A percentile compares a stretch with the other conserved stretches of the same genome.
These are phyloP conservation scores for Erebia palarica DNA, from an alignment of 2,888 invertebrate genomes.

Conservation along the genomic window DNA sequence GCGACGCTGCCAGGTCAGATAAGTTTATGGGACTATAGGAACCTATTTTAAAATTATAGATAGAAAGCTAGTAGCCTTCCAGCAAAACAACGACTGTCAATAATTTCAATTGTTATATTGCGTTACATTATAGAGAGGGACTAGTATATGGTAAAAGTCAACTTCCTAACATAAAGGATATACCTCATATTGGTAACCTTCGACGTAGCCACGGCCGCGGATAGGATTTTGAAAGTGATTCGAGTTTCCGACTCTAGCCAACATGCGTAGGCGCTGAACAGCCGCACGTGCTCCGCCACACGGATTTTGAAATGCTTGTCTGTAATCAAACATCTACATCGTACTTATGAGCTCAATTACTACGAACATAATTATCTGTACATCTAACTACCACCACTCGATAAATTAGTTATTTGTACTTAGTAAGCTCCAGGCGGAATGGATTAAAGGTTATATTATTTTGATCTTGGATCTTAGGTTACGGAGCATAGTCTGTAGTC, in stretches of 20 bases:
- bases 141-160: slow-evolving; percentile 10
- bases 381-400: neutral
- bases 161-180: slow-evolving; percentile 16
- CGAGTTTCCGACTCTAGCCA: slow-evolving; percentile 29
- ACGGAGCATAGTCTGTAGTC: too few species aligned
- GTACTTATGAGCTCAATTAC: slow-evolving; percentile 35
- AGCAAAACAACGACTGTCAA: neutral
- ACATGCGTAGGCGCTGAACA: slow-evolving; percentile 39
- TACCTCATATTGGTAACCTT: slow-evolving; percentile 40
- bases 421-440: neutral
- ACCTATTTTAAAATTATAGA: too few species aligned
- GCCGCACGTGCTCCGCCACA: slow-evolving; percentile 36
- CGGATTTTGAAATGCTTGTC: slow-evolving; percentile 41
- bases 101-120: neutral
- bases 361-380: slow-evolving; percentile 35
- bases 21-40: too few species aligned
- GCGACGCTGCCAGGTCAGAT: too few species aligned
- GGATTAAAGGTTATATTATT: neutral
- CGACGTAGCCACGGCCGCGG: slow-evolving; percentile 39
- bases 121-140: neutral
- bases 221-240: slow-evolving; percentile 41
- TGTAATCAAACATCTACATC: slow-evolving; percentile 41
- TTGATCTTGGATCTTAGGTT: neutral
- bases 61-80: too few species aligned
- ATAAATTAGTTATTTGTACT: slow-evolving; percentile 5